These are phyloP conservation scores for Rhingia campestris DNA, from an alignment of 2,888 invertebrate genomes.

Conservation along the genomic window DNA sequence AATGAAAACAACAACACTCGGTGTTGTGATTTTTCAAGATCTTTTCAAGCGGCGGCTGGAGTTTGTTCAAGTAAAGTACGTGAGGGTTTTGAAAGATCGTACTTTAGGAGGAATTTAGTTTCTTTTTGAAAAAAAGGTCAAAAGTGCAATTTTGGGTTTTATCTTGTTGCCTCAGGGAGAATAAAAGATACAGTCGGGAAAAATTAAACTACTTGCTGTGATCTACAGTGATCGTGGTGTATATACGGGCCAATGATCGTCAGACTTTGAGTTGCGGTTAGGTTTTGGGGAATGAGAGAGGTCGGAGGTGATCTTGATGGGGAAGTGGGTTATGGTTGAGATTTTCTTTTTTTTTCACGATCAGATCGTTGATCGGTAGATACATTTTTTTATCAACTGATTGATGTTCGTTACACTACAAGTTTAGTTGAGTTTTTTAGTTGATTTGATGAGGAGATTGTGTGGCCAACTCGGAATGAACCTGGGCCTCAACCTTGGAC, in stretches of 20 bases:
- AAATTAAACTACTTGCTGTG: slow-evolving; percentile 30
- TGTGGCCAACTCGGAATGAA: no score
- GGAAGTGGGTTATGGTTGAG: slow-evolving; percentile 5
- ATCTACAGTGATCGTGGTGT: slow-evolving; percentile 25
- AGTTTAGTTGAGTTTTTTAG: no score
- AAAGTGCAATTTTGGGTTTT: slow-evolving; percentile 65
- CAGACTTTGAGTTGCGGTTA: slow-evolving; percentile 8
- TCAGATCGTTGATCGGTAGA: slow-evolving; percentile 3
- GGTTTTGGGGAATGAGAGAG: slow-evolving; percentile 3
- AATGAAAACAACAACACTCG: slow-evolving; percentile 46
- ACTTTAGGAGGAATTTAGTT: slow-evolving; percentile 13
- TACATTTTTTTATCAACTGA: no score
- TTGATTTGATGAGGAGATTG: no score
- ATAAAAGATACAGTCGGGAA: not conserved
- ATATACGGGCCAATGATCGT: slow-evolving; percentile 23
- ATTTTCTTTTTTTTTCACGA: not conserved
- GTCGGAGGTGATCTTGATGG: slow-evolving; percentile 40
- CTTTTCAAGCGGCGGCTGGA: slow-evolving; percentile 43
- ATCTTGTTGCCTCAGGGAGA: slow-evolving; percentile 23
- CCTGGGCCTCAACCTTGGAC: no score
- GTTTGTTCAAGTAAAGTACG: slow-evolving; percentile 55
- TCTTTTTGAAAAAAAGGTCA: slow-evolving; percentile 55
- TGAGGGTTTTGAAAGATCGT: slow-evolving; percentile 25
- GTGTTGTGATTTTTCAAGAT: slow-evolving; percentile 44
- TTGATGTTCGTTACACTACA: no score